These are phyloP conservation scores for Agrotis clavis DNA, from an alignment of 2,888 invertebrate species.

Conservation along the genomic window DNA sequence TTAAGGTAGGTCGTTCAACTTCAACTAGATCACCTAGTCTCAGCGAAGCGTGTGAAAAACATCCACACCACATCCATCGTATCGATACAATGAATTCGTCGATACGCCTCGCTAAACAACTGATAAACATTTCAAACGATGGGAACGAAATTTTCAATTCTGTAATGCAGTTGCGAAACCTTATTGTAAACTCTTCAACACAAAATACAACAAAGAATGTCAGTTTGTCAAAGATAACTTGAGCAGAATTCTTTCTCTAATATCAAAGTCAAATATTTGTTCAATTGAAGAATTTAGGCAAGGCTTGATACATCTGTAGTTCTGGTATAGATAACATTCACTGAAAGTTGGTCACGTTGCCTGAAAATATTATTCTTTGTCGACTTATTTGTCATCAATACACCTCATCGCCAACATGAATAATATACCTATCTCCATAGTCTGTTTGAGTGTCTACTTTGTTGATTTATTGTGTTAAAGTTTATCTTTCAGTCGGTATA, in stretches of 20 bases:
- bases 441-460: constrained; percentile 11
- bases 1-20: constrained; percentile 84
- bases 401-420: constrained; percentile 26
- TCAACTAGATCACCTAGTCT: constrained; percentile 74
- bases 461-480: constrained; percentile 26
- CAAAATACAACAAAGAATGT: constrained; percentile 66
- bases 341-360: constrained; percentile 59
- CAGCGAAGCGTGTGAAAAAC: constrained; percentile 78
- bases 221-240: constrained; percentile 68
- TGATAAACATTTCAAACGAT: constrained; percentile 76
- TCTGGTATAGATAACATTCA: constrained; percentile 66
- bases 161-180: constrained; percentile 74
- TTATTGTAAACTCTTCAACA: constrained; percentile 68
- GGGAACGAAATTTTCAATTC: constrained; percentile 74
- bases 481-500: constrained; percentile 20
- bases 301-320: constrained; percentile 61
- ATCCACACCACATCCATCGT: constrained; percentile 58
- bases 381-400: constrained; percentile 63
- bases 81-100: constrained; percentile 72
- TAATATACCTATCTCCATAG: constrained; percentile 14
- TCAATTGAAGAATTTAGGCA: constrained; percentile 66
- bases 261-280: constrained; percentile 73
- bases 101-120: constrained; percentile 77
- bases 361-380: constrained; percentile 63
- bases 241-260: constrained; percentile 51